Percentiles rank a stretch among this genome's conserved stretches.
Evolutionary conservation across 2,113 vertebrate genomes (phyloP).

Genomic region (Irena cyanogastra): DNA sequence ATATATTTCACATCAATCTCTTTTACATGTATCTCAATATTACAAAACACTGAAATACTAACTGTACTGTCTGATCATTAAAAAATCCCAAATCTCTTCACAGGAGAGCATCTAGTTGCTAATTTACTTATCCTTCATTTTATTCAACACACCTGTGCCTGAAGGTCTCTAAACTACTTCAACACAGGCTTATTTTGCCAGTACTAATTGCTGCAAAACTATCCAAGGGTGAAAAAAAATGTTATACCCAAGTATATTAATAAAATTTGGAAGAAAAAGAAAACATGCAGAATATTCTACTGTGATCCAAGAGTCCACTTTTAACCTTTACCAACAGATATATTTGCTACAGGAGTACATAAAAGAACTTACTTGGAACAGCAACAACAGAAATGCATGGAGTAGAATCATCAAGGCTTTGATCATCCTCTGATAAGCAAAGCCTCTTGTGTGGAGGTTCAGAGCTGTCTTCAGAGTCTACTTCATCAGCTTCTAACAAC

Average conservation of each 20-base stretch:
- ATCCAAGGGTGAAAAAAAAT: background rate
- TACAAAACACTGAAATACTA: background rate
- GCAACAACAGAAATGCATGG: slow-evolving; percentile 89
- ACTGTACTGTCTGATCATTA: background rate
- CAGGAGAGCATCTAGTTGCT: background rate
- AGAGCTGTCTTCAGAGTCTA: slow-evolving; percentile 82
- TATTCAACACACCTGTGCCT: background rate
- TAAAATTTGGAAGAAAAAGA: background rate
- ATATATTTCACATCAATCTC: background rate
- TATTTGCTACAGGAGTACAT: background rate
- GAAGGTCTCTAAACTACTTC: background rate
- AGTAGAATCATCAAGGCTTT: slow-evolving; percentile 76
- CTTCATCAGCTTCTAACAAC: slow-evolving; percentile 74
- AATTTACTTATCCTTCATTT: background rate
- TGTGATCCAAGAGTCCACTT: background rate
- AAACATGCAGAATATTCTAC: background rate
- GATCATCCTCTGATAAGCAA: slow-evolving; percentile 85
- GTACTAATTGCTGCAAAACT: background rate
- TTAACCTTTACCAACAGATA: background rate
- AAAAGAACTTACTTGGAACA: slow-evolving; percentile 83
- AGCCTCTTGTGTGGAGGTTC: slow-evolving; percentile 89
- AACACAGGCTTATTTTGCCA: background rate
- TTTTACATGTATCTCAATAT: background rate
- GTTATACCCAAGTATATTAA: background rate
- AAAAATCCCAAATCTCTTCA: background rate